Evolutionary conservation across 2,113 vertebrate genomes (phyloP).

Genomic region (Syngnathus scovelli): DNA sequence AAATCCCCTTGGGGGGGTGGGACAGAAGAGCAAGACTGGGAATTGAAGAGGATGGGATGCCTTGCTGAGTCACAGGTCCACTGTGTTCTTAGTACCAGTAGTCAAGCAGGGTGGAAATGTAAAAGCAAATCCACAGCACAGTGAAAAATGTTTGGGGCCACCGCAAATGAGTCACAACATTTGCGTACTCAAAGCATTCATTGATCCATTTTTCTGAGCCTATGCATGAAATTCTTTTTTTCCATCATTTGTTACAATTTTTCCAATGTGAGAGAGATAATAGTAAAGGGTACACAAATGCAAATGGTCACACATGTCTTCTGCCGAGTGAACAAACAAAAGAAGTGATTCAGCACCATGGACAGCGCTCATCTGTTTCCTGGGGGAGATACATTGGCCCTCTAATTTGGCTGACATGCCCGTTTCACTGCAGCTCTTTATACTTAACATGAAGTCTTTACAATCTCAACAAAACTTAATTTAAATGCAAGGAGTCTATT

Average conservation of each 20-base stretch:
- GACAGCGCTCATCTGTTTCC: slow-evolving; percentile 33
- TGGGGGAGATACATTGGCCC: slow-evolving; percentile 15
- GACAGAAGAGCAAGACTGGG: slow-evolving; percentile 2
- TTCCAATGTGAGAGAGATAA: slow-evolving; percentile 3
- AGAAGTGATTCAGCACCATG: slow-evolving; percentile 56
- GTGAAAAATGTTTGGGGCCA: background rate
- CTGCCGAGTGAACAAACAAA: slow-evolving; percentile 1
- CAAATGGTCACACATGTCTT: slow-evolving; percentile 27
- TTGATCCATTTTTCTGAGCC: background rate
- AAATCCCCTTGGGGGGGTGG: background rate
- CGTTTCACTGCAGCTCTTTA: slow-evolving; percentile 26
- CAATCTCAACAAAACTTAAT: slow-evolving; percentile 16
- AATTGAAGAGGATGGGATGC: slow-evolving; percentile 1
- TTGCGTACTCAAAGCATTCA: background rate
- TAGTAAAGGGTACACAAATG: slow-evolving; percentile 11
- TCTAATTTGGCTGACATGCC: slow-evolving; percentile 1
- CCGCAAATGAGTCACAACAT: background rate
- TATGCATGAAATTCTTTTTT: background rate
- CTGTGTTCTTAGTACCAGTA: slow-evolving; percentile 38
- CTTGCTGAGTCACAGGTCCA: slow-evolving; percentile 37
- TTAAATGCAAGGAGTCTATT: slow-evolving; percentile 8
- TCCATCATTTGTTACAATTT: background rate
- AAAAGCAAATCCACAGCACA: slow-evolving; percentile 6
- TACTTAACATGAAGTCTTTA: slow-evolving; percentile 11
- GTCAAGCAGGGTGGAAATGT: slow-evolving; percentile 23